A percentile compares a stretch with the other conserved stretches of the same genome.
phyloP scores from a whole-genome alignment of 2,888 invertebrate species.

The Torymus auratus region DNA sequence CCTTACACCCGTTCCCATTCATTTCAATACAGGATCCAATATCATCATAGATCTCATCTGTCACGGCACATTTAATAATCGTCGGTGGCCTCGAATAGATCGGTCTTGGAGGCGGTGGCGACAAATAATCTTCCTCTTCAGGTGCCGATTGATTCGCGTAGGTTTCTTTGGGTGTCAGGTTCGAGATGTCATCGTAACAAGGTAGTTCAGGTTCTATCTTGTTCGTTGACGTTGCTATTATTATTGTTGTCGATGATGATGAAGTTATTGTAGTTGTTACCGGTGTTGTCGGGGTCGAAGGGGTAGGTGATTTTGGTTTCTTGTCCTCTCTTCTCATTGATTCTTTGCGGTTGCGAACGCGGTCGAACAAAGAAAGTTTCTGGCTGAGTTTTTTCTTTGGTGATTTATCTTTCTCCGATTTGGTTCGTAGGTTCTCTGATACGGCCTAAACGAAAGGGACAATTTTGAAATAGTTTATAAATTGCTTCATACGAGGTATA shows the following conservation, averaged over 20 bases:
- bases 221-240: background rate
- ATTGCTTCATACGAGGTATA: no score
- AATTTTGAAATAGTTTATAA: background rate
- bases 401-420: conserved; percentile 45
- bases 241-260: background rate
- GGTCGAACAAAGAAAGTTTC: conserved; percentile 69
- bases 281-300: conserved; percentile 62
- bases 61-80: conserved; percentile 28
- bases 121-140: conserved; percentile 65
- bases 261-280: background rate
- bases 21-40: conserved; percentile 59
- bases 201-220: conserved; percentile 52
- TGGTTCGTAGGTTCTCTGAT: background rate
- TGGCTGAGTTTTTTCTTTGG: conserved; percentile 60
- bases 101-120: conserved; percentile 70
- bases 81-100: conserved; percentile 63
- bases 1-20: conserved; percentile 32
- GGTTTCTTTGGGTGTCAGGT: conserved; percentile 30
- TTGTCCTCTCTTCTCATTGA: conserved; percentile 60
- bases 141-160: background rate
- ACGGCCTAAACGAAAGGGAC: background rate
- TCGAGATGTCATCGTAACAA: conserved; percentile 67
- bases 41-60: conserved; percentile 70
- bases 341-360: conserved; percentile 66
- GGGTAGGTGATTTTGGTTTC: conserved; percentile 49